Conservation (phyloP, 2,113 vertebrate species). For the Xyliphius kryptos region DNA sequence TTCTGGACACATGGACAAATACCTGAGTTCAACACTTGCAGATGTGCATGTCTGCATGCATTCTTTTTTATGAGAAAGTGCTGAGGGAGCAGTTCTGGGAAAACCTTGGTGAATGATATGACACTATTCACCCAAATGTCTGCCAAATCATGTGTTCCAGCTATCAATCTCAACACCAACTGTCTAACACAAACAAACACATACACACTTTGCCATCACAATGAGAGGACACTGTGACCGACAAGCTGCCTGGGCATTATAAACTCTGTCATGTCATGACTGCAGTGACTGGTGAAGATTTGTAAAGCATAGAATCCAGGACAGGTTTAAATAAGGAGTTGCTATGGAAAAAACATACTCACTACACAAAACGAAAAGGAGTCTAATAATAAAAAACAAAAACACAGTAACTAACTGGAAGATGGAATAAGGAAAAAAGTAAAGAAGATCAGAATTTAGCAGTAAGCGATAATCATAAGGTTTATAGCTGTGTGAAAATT, state of each 20-base stretch:
- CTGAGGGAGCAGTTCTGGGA: constrained; percentile 40
- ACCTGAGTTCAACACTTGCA: constrained; percentile 34
- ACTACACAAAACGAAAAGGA: neutral
- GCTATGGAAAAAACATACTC: neutral
- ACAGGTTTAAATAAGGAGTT: neutral
- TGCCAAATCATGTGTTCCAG: constrained; percentile 24
- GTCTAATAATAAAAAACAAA: neutral
- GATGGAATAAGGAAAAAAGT: constrained; percentile 24
- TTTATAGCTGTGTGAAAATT: constrained; percentile 39
- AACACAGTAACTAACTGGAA: constrained; percentile 7
- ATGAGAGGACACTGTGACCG: constrained; percentile 25
- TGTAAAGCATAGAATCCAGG: neutral
- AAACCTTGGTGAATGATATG: constrained; percentile 28
- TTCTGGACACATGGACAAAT: constrained; percentile 21
- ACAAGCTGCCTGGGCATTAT: constrained; percentile 17
- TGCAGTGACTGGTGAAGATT: constrained; percentile 2
- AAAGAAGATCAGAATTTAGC: constrained; percentile 11
- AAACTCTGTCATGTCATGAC: constrained; percentile 32
- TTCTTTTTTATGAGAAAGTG: constrained; percentile 24
- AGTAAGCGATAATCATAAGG: constrained; percentile 37
- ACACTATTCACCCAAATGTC: constrained; percentile 33
- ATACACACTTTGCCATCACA: constrained; percentile 20
- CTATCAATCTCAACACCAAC: constrained; percentile 40
- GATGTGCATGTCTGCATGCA: constrained; percentile 28
- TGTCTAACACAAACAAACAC: constrained; percentile 18